Percentiles rank a stretch among this genome's conserved stretches.
Conservation (phyloP, 1,140 invertebrate species). For the Scylla paramamosain region DNA sequence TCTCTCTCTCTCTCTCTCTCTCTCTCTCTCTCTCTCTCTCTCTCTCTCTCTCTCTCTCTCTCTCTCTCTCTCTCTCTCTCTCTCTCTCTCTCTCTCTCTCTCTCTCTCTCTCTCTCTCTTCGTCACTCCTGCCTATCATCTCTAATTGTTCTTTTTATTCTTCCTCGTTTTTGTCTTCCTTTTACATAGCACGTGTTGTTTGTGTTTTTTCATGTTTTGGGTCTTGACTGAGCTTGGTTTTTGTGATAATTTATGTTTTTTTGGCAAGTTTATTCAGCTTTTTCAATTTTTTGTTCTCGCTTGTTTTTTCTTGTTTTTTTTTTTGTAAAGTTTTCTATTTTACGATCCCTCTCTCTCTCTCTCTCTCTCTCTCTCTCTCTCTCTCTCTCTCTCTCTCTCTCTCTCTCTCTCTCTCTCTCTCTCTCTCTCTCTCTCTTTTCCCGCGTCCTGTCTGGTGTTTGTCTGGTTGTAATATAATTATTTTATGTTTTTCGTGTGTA, state of each 20-base stretch:
- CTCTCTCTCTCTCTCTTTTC: constrained; percentile 46
- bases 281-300: background rate
- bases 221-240: too few species aligned
- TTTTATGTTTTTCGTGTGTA: too few species aligned
- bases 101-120: constrained; percentile 51
- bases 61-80: constrained; percentile 43
- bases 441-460: background rate
- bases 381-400: constrained; percentile 53
- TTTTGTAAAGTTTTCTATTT: background rate
- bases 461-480: too few species aligned
- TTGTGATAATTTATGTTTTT: background rate
- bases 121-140: too few species aligned
- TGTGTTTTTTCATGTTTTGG: too few species aligned
- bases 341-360: constrained; percentile 40
- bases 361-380: constrained; percentile 51
- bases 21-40: background rate
- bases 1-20: background rate
- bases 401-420: constrained; percentile 52
- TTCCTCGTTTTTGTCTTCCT: too few species aligned
- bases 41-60: background rate
- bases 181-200: too few species aligned
- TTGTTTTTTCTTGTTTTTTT: background rate
- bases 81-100: constrained; percentile 47
- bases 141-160: too few species aligned
- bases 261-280: background rate